Base-by-base conservation (phyloP, 2,888 invertebrate species). In the Lasioglossum pauxillum region DNA sequence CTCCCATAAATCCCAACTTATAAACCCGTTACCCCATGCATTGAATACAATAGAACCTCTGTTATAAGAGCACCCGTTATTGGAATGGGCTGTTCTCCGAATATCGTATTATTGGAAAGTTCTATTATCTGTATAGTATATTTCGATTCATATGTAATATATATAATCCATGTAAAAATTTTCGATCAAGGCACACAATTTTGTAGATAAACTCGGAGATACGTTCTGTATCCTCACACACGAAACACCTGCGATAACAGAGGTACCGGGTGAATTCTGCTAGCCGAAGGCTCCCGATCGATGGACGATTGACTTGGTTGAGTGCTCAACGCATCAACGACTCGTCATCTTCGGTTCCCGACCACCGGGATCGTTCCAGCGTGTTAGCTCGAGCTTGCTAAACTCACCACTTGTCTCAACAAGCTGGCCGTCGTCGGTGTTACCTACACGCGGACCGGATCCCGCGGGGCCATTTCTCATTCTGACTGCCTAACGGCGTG, bases 401-500 rank as follows among this genome's bases (percentile, higher is more conserved):
- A 89, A 88, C 87, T 85, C 77, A 78, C 80, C 77, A 76, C 78
- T 83, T 84, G 87, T 86, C 87, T 84, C 88, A 60, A 88, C 85
- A 81, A 86, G 76, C 87, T 82, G 90, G 38, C 35, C 38, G 87
- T 84, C 83, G 80, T 83, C 79, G 90, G 79, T 86, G 86, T 88
- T 88, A 90, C 86, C 88, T 84, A 85, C 87, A 91, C 90, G 86
- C 78, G 75, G 75, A 74, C 82, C 38, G 31, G 31, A 64, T 75
- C 81, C 84, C 80, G 78, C 77, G 83, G 83, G 44, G 79, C 88
- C 89, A 90, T 92, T 91, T 89, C 91, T 92, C 92, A 91, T 88
- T 87, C 90, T 73, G 85, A 78, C 86, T 83, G 81, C 72, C 81
- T 78, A 83, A 83, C 80, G 74, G 73, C 79, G 49, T 64, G 79